Conservation (phyloP, 2,888 invertebrate genomes). For the Corbicula japonica region DNA sequence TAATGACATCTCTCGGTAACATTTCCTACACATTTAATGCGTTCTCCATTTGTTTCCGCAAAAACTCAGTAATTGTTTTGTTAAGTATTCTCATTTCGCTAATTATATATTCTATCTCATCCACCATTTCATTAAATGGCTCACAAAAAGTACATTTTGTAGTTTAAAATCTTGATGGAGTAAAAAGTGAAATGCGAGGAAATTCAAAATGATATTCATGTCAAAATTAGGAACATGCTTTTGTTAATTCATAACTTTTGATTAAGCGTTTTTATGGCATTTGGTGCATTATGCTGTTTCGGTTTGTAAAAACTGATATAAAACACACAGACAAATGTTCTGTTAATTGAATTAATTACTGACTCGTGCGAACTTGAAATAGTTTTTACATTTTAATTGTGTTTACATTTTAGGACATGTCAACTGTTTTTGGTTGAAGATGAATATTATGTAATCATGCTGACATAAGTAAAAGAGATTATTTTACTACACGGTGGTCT, state of each 20-base stretch:
- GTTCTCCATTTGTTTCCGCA: constrained; percentile 18
- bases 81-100: constrained; percentile 16
- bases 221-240: background rate
- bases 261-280: constrained; percentile 12
- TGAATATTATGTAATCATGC: constrained; percentile 20
- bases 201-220: constrained; percentile 1
- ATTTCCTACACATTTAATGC: constrained; percentile 37
- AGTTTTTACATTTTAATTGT: constrained; percentile 35
- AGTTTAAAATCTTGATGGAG: too few species aligned
- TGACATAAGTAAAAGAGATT: constrained; percentile 20
- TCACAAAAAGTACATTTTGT: too few species aligned
- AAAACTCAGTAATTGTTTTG: constrained; percentile 14
- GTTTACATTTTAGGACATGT: constrained; percentile 35
- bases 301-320: constrained; percentile 19
- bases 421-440: constrained; percentile 23
- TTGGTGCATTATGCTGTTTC: constrained; percentile 18
- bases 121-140: constrained; percentile 14
- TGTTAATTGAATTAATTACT: constrained; percentile 43
- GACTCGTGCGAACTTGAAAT: constrained; percentile 23
- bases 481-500: constrained; percentile 37
- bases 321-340: constrained; percentile 17
- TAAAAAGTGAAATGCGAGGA: background rate
- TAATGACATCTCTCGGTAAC: background rate
- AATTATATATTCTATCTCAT: constrained; percentile 33
- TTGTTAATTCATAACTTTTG: background rate